Conservation (phyloP, 2,113 vertebrate species). For the Cyrtonyx montezumae region DNA sequence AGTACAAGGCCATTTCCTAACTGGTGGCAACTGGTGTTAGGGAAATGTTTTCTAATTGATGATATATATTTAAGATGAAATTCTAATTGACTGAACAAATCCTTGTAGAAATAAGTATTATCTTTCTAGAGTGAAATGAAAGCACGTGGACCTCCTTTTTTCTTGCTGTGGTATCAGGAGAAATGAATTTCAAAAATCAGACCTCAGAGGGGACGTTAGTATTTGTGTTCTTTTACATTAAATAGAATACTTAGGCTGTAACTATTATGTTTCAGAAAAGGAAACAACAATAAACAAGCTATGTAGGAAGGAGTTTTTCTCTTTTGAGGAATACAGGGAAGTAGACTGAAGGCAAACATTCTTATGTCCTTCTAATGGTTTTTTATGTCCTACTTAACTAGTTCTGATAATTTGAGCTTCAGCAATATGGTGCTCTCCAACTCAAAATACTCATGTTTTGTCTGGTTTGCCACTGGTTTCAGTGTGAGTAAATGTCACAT, state of each 20-base stretch:
- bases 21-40: neutral
- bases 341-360: constrained; percentile 32
- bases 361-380: constrained; percentile 38
- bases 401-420: constrained; percentile 33
- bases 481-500: neutral
- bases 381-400: constrained; percentile 58
- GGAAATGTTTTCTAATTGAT: neutral
- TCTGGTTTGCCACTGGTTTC: neutral
- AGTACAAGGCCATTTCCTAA: neutral
- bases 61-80: neutral
- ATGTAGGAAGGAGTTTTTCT: constrained; percentile 2
- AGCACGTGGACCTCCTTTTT: neutral
- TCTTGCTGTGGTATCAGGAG: neutral
- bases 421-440: neutral
- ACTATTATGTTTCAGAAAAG: neutral
- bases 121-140: neutral
- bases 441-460: neutral
- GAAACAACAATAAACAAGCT: neutral
- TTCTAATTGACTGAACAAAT: neutral
- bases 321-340: constrained; percentile 28
- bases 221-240: neutral
- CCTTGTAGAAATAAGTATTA: neutral
- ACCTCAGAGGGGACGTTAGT: neutral
- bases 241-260: neutral
- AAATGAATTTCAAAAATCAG: neutral